Evolutionary conservation across 2,888 invertebrate genomes (phyloP).

Genomic region (Neoascia interrupta): DNA sequence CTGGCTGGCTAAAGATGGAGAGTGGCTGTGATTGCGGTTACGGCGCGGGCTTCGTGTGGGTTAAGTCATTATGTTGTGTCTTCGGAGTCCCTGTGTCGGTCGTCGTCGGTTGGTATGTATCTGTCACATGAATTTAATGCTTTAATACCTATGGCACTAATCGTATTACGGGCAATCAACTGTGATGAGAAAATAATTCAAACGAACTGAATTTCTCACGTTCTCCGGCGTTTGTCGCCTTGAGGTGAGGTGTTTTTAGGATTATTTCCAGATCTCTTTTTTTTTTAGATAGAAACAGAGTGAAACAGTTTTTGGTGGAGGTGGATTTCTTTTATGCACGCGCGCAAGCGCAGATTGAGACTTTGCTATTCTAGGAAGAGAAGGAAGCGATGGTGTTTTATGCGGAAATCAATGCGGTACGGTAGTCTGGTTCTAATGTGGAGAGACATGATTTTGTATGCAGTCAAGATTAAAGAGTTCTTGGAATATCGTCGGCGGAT

Average conservation of each 20-base stretch:
- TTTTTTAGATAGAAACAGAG: constrained; percentile 7
- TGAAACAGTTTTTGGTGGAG: constrained; percentile 18
- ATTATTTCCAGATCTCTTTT: constrained; percentile 7
- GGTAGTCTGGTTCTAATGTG: constrained; percentile 43
- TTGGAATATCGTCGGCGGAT: constrained; percentile 13
- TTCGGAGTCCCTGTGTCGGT: constrained; percentile 57
- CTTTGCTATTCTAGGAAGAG: constrained; percentile 38
- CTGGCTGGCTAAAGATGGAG: not conserved
- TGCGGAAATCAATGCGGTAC: constrained; percentile 35
- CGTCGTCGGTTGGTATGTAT: constrained; percentile 64
- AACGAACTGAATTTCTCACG: constrained; percentile 71
- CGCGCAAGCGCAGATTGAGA: constrained; percentile 27
- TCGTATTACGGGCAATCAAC: constrained; percentile 77
- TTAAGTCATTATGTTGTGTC: constrained; percentile 69
- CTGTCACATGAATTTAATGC: constrained; percentile 79
- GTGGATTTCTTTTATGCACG: constrained; percentile 38
- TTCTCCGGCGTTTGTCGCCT: constrained; percentile 51
- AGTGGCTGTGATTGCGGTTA: constrained; percentile 33
- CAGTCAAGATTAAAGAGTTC: constrained; percentile 46
- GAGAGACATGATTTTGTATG: constrained; percentile 56
- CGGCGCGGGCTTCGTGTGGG: constrained; percentile 68
- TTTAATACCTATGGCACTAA: constrained; percentile 77
- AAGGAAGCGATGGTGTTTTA: not conserved
- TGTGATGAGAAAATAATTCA: constrained; percentile 79
- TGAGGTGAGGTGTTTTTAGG: constrained; percentile 47